A percentile compares a stretch with the other conserved stretches of the same genome.
phyloP scores from a whole-genome alignment of 53 echinoderm and acorn worm genomes.

The Holothuria scabra region DNA sequence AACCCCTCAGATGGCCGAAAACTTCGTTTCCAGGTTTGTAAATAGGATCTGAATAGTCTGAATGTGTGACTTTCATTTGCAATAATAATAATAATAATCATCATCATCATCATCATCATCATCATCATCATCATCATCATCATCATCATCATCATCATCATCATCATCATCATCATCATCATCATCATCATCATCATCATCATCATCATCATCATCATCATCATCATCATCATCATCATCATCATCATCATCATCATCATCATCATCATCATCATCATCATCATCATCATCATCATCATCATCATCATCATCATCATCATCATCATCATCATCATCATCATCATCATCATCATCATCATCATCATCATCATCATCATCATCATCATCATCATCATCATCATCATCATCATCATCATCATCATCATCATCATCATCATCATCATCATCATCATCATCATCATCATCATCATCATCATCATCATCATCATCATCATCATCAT shows the following conservation, averaged over 20 bases:
- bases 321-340: constrained; percentile 5
- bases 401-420: constrained; percentile 4
- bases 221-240: too few relatives aligned
- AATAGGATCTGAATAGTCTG: too few relatives aligned
- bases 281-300: background rate
- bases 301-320: constrained; percentile 1
- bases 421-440: constrained; percentile 15
- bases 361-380: constrained; percentile 1
- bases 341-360: constrained; percentile 1
- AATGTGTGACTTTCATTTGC: too few relatives aligned
- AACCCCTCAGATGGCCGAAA: too few relatives aligned
- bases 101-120: too few relatives aligned
- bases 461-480: constrained; percentile 1
- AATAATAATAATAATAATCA: too few relatives aligned
- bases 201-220: too few relatives aligned
- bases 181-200: too few relatives aligned
- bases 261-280: background rate
- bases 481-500: constrained; percentile 5
- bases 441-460: constrained; percentile 10
- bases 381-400: constrained; percentile 4
- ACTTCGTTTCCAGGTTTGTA: too few relatives aligned
- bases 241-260: background rate
- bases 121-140: too few relatives aligned
- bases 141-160: too few relatives aligned
- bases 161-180: too few relatives aligned